Conservation (phyloP, 2,888 invertebrate species). For the Yponomeuta cagnagella region DNA sequence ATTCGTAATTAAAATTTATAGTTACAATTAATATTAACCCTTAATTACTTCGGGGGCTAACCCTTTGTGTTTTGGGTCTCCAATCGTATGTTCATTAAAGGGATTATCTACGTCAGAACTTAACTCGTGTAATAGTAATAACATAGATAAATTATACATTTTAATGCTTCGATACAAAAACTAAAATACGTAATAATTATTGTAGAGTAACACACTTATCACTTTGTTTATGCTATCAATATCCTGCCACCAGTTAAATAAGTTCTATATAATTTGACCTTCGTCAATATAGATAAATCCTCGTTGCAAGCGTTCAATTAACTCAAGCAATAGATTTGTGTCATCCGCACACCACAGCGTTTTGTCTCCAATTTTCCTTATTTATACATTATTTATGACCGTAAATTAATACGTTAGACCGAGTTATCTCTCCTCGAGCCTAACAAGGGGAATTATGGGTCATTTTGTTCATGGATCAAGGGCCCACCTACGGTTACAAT, state of each 20-base stretch:
- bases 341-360: conserved; percentile 30
- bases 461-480: conserved; percentile 53
- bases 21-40: conserved; percentile 43
- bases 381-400: conserved; percentile 48
- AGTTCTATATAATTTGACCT: not conserved
- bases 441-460: conserved; percentile 69
- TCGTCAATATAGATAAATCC: not conserved
- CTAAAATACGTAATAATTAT: too few relatives aligned
- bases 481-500: conserved; percentile 64
- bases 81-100: conserved; percentile 21
- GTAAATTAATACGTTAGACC: conserved; percentile 58
- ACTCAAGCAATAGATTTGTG: conserved; percentile 28
- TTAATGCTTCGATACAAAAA: too few relatives aligned
- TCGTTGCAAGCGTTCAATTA: not conserved
- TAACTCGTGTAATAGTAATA: not conserved
- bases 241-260: too few relatives aligned
- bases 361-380: conserved; percentile 29
- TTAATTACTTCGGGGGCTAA: conserved; percentile 37
- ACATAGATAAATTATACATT: too few relatives aligned
- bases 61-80: conserved; percentile 37
- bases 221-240: not conserved
- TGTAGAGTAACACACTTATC: not conserved
- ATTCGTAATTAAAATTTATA: conserved; percentile 62
- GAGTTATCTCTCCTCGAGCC: conserved; percentile 45
- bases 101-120: not conserved